A percentile compares a stretch with the other conserved stretches of the same genome.
These are phyloP conservation scores for Artibeus lituratus DNA, from an alignment of 2,797 vertebrate species.

Conservation along the genomic window DNA sequence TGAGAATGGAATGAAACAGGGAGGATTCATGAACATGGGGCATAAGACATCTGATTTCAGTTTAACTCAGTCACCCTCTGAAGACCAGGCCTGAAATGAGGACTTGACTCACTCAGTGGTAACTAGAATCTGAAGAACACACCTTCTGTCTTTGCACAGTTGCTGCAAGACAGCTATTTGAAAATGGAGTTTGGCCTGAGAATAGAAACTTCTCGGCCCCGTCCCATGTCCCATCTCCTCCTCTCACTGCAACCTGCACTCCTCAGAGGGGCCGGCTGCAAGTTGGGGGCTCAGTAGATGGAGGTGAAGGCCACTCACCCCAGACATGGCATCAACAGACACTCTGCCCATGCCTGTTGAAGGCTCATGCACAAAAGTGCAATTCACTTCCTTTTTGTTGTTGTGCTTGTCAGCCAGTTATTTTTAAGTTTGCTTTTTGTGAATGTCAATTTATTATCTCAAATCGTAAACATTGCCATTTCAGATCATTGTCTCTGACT, in stretches of 20 bases:
- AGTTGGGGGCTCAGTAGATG: accelerated
- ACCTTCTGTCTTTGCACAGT: not conserved
- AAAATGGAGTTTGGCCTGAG: not conserved
- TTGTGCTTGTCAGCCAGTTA: not conserved
- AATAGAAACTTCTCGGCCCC: not conserved
- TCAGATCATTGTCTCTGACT: not conserved
- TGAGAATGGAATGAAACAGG: accelerated
- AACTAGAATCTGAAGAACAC: not conserved
- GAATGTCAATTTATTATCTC: not conserved
- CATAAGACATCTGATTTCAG: not conserved
- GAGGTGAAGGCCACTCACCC: not conserved
- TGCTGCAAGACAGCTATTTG: not conserved
- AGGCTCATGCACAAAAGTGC: not conserved
- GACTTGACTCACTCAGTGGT: not conserved
- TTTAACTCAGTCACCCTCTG: not conserved
- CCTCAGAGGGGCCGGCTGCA: accelerated
- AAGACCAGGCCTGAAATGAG: not conserved
- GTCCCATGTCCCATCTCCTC: not conserved
- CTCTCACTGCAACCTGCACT: too few species aligned
- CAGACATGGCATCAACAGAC: too few species aligned
- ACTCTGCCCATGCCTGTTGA: not conserved
- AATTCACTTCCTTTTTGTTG: too few species aligned
- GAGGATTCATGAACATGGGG: not conserved
- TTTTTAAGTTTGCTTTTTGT: not conserved
- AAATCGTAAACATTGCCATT: not conserved